These are phyloP conservation scores for Sebastes alutus DNA, from an alignment of 2,797 vertebrate genomes.

Conservation along the genomic window DNA sequence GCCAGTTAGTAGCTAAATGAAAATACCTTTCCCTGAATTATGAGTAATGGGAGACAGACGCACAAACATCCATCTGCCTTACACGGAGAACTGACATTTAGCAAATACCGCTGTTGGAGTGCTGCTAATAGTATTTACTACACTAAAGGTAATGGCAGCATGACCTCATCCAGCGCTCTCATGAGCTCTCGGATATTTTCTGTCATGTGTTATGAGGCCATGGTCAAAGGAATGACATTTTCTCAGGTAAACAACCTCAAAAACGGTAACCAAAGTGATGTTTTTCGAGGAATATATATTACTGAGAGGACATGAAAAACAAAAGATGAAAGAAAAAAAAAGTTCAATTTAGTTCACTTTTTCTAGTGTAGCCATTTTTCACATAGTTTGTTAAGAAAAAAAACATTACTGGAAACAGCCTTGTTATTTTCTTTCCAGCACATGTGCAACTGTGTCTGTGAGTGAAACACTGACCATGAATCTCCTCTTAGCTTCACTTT, in stretches of 20 bases:
- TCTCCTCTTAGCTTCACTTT: background rate
- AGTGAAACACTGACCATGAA: background rate
- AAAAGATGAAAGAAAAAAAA: background rate
- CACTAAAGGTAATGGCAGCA: slow-evolving; percentile 13
- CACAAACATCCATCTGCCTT: background rate
- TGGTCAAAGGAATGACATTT: background rate
- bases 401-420: background rate
- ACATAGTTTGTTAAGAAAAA: background rate
- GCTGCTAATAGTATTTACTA: background rate
- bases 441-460: background rate
- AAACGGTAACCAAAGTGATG: background rate
- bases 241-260: background rate
- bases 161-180: background rate
- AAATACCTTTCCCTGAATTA: slow-evolving; percentile 14
- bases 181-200: background rate
- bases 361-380: background rate
- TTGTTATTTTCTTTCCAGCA: background rate
- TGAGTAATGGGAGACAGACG: background rate
- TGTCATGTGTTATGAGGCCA: background rate
- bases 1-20: background rate
- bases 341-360: background rate
- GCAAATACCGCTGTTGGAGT: background rate
- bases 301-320: background rate
- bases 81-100: background rate
- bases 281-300: background rate